These are phyloP conservation scores for Pemphredon lugubris DNA, from an alignment of 2,888 invertebrate species.

Conservation along the genomic window DNA sequence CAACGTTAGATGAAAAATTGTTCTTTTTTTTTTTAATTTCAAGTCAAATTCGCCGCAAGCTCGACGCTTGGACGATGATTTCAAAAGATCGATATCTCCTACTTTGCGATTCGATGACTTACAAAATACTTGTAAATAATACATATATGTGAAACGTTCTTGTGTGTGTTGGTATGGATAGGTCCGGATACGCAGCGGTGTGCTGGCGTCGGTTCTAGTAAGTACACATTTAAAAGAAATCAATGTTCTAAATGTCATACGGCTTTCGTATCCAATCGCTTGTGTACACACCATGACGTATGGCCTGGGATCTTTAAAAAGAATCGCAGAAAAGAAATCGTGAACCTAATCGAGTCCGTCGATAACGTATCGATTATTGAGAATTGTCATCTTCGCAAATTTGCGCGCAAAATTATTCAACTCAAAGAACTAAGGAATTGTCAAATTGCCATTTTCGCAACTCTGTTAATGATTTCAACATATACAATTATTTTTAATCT, in stretches of 20 bases:
- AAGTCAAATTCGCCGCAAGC: background rate
- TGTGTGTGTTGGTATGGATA: conserved; percentile 80
- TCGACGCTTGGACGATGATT: background rate
- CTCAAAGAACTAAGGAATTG: no score
- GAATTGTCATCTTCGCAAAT: background rate
- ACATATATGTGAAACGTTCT: conserved; percentile 78
- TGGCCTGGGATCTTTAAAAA: background rate
- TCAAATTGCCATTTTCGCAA: no score
- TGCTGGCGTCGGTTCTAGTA: conserved; percentile 84
- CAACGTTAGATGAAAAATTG: no score
- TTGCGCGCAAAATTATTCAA: background rate
- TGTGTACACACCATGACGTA: conserved; percentile 20
- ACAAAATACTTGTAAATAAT: conserved; percentile 78
- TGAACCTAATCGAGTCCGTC: no score
- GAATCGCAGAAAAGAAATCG: background rate
- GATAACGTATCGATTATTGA: no score
- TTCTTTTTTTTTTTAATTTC: no score
- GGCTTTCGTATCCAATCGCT: conserved; percentile 45
- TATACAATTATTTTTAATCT: no score
- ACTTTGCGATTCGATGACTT: conserved; percentile 58
- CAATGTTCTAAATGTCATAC: conserved; percentile 42
- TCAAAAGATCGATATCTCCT: background rate
- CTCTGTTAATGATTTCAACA: no score
- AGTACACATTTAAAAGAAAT: conserved; percentile 80
- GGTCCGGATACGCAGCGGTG: conserved; percentile 85